Percentiles rank a stretch among this genome's conserved stretches.
phyloP scores from a whole-genome alignment of 2,888 invertebrate species.

The Plusia festucae region DNA sequence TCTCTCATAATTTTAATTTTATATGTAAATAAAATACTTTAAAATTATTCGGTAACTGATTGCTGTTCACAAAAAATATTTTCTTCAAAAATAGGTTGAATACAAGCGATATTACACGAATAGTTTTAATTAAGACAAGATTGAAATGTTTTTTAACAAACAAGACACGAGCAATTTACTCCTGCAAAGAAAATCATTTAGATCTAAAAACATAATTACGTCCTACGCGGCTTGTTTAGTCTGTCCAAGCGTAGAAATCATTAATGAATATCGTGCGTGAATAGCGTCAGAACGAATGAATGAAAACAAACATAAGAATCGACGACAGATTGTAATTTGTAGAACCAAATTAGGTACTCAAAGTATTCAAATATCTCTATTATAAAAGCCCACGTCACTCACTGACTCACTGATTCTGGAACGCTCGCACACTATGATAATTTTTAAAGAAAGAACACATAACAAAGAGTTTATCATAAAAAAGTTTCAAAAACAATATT shows the following conservation, averaged over 20 bases:
- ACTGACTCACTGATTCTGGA: no score
- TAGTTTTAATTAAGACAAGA: no score
- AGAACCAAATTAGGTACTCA: neutral
- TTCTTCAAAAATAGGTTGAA: neutral
- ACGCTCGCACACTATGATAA: no score
- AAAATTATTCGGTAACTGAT: no score
- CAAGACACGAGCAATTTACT: neutral
- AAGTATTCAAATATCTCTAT: constrained; percentile 10
- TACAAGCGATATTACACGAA: no score
- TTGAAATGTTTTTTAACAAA: constrained; percentile 4
- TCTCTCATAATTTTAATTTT: no score
- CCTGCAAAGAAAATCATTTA: constrained; percentile 6
- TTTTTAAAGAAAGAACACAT: no score
- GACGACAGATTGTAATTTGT: neutral
- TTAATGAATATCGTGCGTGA: constrained; percentile 4
- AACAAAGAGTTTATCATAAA: no score
- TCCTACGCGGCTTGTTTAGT: neutral
- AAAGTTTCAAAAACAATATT: no score
- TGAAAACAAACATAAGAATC: neutral
- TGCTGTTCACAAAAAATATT: neutral
- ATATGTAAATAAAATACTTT: no score
- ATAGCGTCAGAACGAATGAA: constrained; percentile 4
- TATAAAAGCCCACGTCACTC: constrained; percentile 37
- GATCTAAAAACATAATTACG: neutral
- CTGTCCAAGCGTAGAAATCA: constrained; percentile 2